These are phyloP conservation scores for Mormoops blainvillei DNA, from an alignment of 2,113 vertebrate species.

Conservation along the genomic window DNA sequence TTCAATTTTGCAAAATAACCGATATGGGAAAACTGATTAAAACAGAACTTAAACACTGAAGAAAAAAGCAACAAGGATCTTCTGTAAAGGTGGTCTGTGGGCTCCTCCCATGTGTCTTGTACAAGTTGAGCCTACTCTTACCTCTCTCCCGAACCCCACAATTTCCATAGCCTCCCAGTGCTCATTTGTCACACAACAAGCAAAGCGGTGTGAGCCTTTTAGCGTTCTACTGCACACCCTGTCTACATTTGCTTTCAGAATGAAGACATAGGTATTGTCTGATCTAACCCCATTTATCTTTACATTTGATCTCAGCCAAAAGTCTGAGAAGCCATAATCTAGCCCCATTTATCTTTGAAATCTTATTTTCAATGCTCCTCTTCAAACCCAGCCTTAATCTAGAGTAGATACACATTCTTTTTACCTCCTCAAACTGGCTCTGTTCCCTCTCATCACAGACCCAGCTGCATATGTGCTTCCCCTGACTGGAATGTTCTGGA, in stretches of 20 bases:
- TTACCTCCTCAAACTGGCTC: background rate
- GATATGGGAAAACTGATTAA: background rate
- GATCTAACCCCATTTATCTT: background rate
- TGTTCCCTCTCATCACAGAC: background rate
- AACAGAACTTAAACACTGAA: background rate
- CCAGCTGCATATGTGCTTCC: background rate
- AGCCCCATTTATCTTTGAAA: background rate
- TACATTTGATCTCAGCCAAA: no score
- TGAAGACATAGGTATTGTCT: background rate
- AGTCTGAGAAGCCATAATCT: no score
- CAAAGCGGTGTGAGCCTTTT: background rate
- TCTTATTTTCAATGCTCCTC: background rate
- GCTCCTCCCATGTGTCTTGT: background rate
- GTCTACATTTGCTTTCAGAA: background rate
- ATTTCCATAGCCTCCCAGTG: background rate
- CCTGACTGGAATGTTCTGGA: background rate
- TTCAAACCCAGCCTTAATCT: background rate
- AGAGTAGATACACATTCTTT: background rate
- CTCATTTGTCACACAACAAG: background rate
- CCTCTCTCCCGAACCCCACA: background rate
- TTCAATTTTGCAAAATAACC: slow-evolving; percentile 14
- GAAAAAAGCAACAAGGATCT: background rate
- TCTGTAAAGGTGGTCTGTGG: background rate
- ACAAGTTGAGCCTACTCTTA: background rate
- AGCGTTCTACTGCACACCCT: background rate